Base-by-base conservation (phyloP, 2,888 invertebrate genomes). In the Eurytoma adleriae region DNA sequence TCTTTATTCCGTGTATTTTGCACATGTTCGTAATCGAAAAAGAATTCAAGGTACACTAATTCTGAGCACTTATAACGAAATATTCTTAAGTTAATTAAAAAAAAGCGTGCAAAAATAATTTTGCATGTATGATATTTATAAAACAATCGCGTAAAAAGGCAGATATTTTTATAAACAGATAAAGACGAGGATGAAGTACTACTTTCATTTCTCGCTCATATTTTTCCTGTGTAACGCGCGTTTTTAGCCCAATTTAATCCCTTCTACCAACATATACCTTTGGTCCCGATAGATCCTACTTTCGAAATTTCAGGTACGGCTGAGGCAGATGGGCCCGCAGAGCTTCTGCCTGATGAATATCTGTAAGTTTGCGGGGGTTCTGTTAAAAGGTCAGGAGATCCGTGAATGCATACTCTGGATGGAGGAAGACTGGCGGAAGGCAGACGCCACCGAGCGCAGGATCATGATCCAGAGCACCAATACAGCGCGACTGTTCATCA, bases 281-380 rank as follows among this genome's bases (percentile, higher is more conserved):
- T 30, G 4, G 4, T 30, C n/a, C n/a, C n/a, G n/a, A n/a, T 30
- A 30, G 4, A 3, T 30, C 4, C 4, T 30, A 3, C 2, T 30
- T 30, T 4, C 2, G 2, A 3, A 59, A n/a, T 20, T 18, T 59
- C 52, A 73, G 79, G 18, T 67, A 2, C 59, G 12, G 0, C 4
- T 87, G 10, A 86, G 84, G 59, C 82, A 85, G 61, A 80, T 85
- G 0, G 88, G 88, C 3, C 86, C 88, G 0, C 67, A 86, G 50
- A 87, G 85, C 24, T 88, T 87, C 59, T 85, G 84, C 61, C 14
- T 85, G 0, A 86, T 87, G 85, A 84, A 85, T 0, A 78, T 84
- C 0, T 24, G 83, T 0, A 89, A 88, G 48, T 85, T 86, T 48
- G 79, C 79, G 16, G 82, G 81, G 0, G 71, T 88, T 0, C 16